Percentiles rank a stretch among this genome's conserved stretches.
Evolutionary conservation across 2,113 vertebrate species (phyloP).

Genomic region (Xiphorhynchus elegans): DNA sequence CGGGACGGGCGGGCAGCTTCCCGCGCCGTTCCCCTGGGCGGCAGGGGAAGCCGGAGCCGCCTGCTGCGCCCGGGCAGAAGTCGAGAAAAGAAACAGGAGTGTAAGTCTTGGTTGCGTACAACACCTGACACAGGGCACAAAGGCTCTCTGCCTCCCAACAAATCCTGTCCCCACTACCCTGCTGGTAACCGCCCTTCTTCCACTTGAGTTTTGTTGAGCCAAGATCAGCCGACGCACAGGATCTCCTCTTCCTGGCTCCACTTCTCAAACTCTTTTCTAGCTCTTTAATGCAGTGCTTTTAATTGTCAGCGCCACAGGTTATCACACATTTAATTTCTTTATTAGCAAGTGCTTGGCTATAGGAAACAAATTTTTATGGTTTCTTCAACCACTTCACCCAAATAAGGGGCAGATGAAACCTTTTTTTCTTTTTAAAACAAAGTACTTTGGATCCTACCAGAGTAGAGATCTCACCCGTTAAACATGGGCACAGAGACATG

Average conservation of each 20-base stretch:
- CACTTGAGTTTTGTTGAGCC: neutral
- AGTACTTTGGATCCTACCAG: neutral
- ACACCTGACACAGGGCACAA: fast-evolving
- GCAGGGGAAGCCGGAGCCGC: neutral
- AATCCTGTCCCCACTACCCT: neutral
- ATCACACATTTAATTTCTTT: neutral
- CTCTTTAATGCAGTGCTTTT: constrained; percentile 16
- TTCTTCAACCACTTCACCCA: neutral
- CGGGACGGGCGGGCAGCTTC: neutral
- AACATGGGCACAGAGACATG: neutral
- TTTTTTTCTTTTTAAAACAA: neutral
- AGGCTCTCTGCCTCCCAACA: neutral
- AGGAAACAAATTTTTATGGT: neutral
- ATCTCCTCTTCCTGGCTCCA: constrained; percentile 33
- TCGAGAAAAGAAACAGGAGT: neutral
- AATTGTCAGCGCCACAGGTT: neutral
- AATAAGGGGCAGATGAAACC: neutral
- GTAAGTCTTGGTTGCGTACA: neutral
- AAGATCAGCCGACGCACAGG: neutral
- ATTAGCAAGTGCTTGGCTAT: neutral
- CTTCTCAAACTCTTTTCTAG: constrained; percentile 44
- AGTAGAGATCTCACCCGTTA: neutral
- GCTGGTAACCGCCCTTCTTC: neutral
- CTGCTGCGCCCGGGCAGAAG: neutral
- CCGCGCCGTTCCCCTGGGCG: too few relatives aligned